Base-by-base conservation (phyloP, 1,140 invertebrate genomes). In the Neodiprion fabricii region DNA sequence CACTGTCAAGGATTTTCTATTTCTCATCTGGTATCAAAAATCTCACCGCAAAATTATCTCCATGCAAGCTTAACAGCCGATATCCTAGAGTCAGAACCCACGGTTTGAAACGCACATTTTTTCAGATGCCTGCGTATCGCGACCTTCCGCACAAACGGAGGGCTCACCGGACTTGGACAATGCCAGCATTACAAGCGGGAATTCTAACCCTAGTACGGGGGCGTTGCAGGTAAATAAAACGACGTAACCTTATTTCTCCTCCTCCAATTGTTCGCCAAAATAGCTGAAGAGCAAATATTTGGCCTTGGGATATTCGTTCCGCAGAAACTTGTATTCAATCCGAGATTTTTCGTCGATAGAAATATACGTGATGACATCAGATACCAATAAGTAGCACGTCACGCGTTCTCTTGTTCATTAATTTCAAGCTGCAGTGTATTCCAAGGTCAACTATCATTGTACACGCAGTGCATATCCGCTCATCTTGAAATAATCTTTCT, bases 181-280 rank as follows among this genome's bases (percentile, higher is more conserved):
- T 77, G 84, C 79, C 70, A 87, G 85, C 75, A 80, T 87, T 71
- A 85, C 84, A 48, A 87, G 84, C 75, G 85, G 83, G 76, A 87
- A 86, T 71, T 87, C 86, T 49, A 85, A 85, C 78, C 82, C 84
- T 80, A 87, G 85, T 40, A 85, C 85, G 17, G 85, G 85, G 48
- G 83, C 85, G 53, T 82, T 87, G 71, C 86, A 87, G 85, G 86
- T 86, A 83, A 61, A 4, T 12, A 12, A 61, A 61, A 61, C n/a
- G 53, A 61, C 53, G n/a, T 61, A 61, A 61, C n/a, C 53, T 61
- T 8, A 11, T 61, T 40, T 40, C 1, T 40, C 28, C 28, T 40
- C 5, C 28, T 5, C 28, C 28, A 5, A 2, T 40, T 40, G 28
- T 40, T 40, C 28, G 5, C 1, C 28, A 40, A 40, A 40, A 40